phyloP scores from a whole-genome alignment of 2,888 invertebrate genomes.

The Melanostoma scalare region DNA sequence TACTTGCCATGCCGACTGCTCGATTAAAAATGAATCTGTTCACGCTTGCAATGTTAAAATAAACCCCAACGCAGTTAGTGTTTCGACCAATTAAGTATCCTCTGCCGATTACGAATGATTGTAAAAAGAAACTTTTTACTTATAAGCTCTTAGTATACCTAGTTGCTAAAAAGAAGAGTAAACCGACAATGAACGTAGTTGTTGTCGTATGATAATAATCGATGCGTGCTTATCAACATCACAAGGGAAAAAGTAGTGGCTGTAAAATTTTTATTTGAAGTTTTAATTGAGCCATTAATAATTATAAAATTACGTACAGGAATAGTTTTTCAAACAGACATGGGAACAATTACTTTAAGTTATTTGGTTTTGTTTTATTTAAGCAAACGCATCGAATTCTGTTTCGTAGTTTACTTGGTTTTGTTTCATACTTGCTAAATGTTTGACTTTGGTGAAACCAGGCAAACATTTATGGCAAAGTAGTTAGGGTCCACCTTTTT shows the following conservation, averaged over 20 bases:
- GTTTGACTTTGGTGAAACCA: no score
- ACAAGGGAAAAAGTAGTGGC: background rate
- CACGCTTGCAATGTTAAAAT: slow-evolving; percentile 48
- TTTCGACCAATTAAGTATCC: background rate
- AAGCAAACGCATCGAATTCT: no score
- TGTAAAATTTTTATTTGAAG: background rate
- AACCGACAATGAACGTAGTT: slow-evolving; percentile 39
- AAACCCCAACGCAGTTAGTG: slow-evolving; percentile 37
- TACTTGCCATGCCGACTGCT: slow-evolving; percentile 63
- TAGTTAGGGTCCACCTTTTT: no score
- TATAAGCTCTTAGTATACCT: slow-evolving; percentile 4
- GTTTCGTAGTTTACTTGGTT: no score
- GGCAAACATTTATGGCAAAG: no score
- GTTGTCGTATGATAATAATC: slow-evolving; percentile 22
- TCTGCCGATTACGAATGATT: slow-evolving; percentile 1
- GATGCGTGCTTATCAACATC: slow-evolving; percentile 23
- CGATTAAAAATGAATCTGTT: slow-evolving; percentile 49
- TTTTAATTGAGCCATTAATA: background rate
- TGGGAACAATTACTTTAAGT: no score
- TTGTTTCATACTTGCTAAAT: no score
- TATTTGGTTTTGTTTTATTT: no score
- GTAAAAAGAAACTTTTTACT: background rate
- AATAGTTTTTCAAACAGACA: background rate
- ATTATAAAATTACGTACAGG: background rate
- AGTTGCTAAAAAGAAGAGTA: slow-evolving; percentile 20